Evolutionary conservation across 2,888 invertebrate genomes (phyloP).

Genomic region (Anaspis maculata): DNA sequence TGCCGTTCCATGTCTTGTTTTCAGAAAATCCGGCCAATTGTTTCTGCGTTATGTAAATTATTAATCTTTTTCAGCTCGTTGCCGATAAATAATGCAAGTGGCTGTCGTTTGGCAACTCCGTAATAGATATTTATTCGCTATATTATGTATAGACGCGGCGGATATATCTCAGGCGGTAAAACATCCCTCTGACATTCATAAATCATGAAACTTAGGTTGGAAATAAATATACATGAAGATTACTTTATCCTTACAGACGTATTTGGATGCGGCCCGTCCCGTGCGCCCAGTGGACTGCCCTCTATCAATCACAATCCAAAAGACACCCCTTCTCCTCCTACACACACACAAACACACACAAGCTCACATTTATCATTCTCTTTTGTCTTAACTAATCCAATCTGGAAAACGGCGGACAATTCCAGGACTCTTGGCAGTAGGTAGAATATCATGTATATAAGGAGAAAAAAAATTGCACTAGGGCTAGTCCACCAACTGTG

Average conservation of each 20-base stretch:
- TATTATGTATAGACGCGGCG: conserved; percentile 8
- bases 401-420: too few relatives aligned
- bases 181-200: conserved; percentile 7
- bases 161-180: conserved; percentile 4
- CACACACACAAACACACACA: too few relatives aligned
- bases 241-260: conserved; percentile 7
- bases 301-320: conserved; percentile 7
- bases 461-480: too few relatives aligned
- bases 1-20: too few relatives aligned
- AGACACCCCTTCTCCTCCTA: too few relatives aligned
- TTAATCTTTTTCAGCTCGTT: not conserved
- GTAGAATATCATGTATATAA: too few relatives aligned
- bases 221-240: conserved; percentile 12
- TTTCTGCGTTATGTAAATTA: too few relatives aligned
- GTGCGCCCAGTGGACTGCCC: conserved; percentile 3
- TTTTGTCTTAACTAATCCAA: too few relatives aligned
- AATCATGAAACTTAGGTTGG: conserved; percentile 8
- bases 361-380: too few relatives aligned
- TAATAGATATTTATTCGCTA: conserved; percentile 10
- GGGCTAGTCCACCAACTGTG: too few relatives aligned
- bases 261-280: conserved; percentile 5
- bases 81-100: conserved; percentile 5
- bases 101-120: conserved; percentile 3
- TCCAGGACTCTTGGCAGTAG: too few relatives aligned
- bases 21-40: too few relatives aligned